phyloP scores from a whole-genome alignment of 2,113 vertebrate genomes.

The Empidonax alnorum region DNA sequence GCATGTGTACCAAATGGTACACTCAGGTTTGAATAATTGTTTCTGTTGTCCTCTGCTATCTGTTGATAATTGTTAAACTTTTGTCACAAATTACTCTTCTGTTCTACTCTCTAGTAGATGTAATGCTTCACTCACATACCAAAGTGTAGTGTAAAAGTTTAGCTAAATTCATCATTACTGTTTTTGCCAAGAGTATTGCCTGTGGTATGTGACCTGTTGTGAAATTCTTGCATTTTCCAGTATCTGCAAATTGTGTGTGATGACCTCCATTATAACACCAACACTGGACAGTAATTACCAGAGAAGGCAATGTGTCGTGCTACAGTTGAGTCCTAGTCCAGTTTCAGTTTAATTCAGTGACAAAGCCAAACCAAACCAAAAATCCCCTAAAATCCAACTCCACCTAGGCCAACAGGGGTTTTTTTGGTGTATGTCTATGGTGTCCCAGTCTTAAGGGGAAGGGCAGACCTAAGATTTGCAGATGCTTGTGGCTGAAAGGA shows the following conservation, averaged over 20 bases:
- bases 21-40: not conserved
- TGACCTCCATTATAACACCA: not conserved
- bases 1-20: not conserved
- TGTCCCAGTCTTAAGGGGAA: not conserved
- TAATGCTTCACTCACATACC: not conserved
- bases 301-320: not conserved
- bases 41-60: not conserved
- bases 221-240: not conserved
- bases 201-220: not conserved
- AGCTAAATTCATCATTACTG: not conserved
- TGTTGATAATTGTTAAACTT: not conserved
- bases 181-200: not conserved
- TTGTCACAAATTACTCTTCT: not conserved
- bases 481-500: not conserved
- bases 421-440: not conserved
- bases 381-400: not conserved
- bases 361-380: not conserved
- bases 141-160: not conserved
- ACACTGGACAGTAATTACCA: not conserved
- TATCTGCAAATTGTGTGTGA: not conserved
- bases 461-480: not conserved
- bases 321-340: not conserved
- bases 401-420: not conserved
- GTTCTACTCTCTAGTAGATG: not conserved
- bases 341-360: not conserved